phyloP scores from a whole-genome alignment of 2,113 vertebrate species.

The Brevimyrus niger region DNA sequence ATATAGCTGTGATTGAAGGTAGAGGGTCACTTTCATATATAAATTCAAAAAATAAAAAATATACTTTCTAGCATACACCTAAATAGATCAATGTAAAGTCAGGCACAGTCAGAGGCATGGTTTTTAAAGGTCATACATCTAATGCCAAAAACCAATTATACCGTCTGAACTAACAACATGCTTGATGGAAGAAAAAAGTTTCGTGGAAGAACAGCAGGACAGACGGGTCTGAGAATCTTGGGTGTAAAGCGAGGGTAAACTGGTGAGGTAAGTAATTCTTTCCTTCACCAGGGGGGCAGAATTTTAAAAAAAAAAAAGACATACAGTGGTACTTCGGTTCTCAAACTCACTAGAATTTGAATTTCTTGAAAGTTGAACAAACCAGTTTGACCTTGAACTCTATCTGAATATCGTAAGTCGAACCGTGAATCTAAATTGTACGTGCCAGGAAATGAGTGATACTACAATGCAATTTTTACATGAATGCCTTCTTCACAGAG shows the following conservation, averaged over 20 bases:
- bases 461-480: no score
- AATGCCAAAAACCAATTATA: background rate
- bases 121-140: background rate
- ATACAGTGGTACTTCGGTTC: no score
- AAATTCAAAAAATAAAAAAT: background rate
- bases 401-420: no score
- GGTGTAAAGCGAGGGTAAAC: background rate
- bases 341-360: no score
- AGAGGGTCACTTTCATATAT: background rate
- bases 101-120: background rate
- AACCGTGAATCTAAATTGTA: no score
- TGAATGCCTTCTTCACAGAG: no score
- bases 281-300: background rate
- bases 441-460: no score
- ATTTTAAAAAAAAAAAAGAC: background rate
- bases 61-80: background rate
- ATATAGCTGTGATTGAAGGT: background rate
- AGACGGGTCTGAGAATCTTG: background rate
- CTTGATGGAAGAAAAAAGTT: background rate
- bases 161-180: background rate
- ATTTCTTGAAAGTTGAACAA: no score
- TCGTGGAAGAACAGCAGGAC: background rate
- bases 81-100: background rate
- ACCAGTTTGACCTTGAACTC: no score
- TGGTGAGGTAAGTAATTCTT: background rate